A percentile compares a stretch with the other conserved stretches of the same genome.
phyloP scores from a whole-genome alignment of 2,113 vertebrate species.

The Sardina pilchardus region DNA sequence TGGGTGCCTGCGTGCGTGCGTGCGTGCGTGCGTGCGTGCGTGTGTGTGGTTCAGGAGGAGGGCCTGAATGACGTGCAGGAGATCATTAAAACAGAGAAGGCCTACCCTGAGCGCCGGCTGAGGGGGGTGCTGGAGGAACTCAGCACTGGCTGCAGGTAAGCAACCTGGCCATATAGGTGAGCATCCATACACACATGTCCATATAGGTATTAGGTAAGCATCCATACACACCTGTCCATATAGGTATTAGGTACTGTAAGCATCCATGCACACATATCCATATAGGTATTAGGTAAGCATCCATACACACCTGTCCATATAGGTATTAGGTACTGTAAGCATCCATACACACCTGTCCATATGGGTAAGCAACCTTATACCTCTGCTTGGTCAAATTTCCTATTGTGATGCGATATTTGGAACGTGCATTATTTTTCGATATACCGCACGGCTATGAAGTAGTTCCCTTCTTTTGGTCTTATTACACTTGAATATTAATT shows the following conservation, averaged over 20 bases:
- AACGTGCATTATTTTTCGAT: no score
- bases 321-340: no score
- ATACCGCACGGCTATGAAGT: no score
- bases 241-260: background rate
- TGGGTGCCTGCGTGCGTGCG: background rate
- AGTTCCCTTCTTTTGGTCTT: no score
- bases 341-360: background rate
- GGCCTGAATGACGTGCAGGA: conserved; percentile 95
- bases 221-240: background rate
- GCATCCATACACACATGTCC: background rate
- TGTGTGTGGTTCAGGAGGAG: conserved; percentile 79
- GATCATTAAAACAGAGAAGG: conserved; percentile 94
- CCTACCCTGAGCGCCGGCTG: conserved; percentile 88
- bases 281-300: background rate
- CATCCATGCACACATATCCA: background rate
- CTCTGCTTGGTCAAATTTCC: no score
- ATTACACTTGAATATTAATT: no score
- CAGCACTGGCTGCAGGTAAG: conserved; percentile 85
- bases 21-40: conserved; percentile 15
- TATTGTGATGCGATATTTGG: no score
- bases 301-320: background rate
- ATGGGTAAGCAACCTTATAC: no score
- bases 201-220: background rate
- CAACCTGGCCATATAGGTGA: background rate
- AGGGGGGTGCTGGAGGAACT: conserved; percentile 93